phyloP scores from a whole-genome alignment of 2,888 invertebrate genomes.

The Polietes domitor region DNA sequence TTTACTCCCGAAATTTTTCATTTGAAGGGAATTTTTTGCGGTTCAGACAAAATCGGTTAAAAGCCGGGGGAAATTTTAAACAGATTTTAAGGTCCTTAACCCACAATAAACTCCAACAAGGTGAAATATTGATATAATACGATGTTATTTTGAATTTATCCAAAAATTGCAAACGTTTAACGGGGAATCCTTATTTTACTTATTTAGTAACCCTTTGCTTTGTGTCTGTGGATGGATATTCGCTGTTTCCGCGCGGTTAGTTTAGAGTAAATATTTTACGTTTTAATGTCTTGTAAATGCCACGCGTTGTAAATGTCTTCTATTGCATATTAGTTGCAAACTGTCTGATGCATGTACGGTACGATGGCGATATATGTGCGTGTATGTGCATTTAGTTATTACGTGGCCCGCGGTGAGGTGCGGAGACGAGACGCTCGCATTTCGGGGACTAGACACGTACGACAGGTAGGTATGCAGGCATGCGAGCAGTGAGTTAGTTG shows the following conservation, averaged over 20 bases:
- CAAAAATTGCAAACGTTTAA: no score
- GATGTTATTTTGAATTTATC: no score
- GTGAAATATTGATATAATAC: no score
- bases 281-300: conserved; percentile 67
- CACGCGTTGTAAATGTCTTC: conserved; percentile 64
- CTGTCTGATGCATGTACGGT: background rate
- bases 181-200: no score
- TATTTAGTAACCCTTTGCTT: background rate
- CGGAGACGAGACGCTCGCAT: background rate
- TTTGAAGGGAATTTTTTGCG: no score
- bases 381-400: conserved; percentile 5
- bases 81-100: no score
- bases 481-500: no score
- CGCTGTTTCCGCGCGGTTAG: conserved; percentile 48
- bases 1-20: no score
- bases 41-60: no score
- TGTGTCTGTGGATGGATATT: background rate
- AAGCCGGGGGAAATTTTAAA: no score
- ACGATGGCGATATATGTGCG: background rate
- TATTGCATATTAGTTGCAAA: conserved; percentile 27
- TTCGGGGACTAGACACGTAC: background rate
- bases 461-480: background rate
- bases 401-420: background rate
- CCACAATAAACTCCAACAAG: no score
- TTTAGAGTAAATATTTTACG: conserved; percentile 66